Conservation (phyloP, 2,113 vertebrate species). For the Girardinichthys multiradiatus region DNA sequence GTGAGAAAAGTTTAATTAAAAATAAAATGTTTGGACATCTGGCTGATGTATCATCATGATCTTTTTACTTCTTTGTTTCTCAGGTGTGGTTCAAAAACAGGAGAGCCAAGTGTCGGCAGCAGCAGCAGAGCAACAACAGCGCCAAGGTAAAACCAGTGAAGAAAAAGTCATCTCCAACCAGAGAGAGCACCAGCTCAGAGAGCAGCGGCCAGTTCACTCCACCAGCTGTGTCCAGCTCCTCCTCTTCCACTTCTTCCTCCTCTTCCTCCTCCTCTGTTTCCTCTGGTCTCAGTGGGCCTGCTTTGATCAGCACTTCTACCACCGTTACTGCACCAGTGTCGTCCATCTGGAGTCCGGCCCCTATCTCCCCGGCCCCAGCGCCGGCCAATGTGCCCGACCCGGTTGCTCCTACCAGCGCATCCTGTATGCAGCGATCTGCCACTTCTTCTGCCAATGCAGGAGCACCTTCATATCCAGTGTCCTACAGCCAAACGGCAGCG, state of each 20-base stretch:
- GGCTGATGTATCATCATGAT: conserved; percentile 9
- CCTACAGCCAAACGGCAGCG: conserved; percentile 89
- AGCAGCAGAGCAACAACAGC: conserved; percentile 87
- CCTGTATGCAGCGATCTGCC: conserved; percentile 91
- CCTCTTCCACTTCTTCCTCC: conserved; percentile 81
- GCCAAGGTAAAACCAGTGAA: conserved; percentile 90
- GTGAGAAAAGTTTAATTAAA: not conserved
- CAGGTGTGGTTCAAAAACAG: conserved; percentile 99
- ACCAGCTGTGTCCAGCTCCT: conserved; percentile 85
- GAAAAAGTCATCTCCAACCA: conserved; percentile 91
- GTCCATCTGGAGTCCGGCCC: conserved; percentile 96
- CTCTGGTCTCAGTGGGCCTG: conserved; percentile 50
- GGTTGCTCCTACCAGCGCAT: conserved; percentile 82
- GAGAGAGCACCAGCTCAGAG: conserved; percentile 92
- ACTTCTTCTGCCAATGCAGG: conserved; percentile 52
- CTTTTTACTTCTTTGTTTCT: conserved; percentile 20
- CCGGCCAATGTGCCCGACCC: conserved; percentile 82
- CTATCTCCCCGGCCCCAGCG: conserved; percentile 88
- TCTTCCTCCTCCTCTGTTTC: conserved; percentile 75
- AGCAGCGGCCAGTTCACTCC: conserved; percentile 97
- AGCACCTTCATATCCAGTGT: conserved; percentile 87
- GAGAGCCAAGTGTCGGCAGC: conserved; percentile 87
- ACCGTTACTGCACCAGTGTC: conserved; percentile 87
- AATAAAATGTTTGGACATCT: not conserved
- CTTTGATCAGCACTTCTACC: conserved; percentile 76